These are phyloP conservation scores for Struthio camelus DNA, from an alignment of 2,113 vertebrate genomes.

Conservation along the genomic window DNA sequence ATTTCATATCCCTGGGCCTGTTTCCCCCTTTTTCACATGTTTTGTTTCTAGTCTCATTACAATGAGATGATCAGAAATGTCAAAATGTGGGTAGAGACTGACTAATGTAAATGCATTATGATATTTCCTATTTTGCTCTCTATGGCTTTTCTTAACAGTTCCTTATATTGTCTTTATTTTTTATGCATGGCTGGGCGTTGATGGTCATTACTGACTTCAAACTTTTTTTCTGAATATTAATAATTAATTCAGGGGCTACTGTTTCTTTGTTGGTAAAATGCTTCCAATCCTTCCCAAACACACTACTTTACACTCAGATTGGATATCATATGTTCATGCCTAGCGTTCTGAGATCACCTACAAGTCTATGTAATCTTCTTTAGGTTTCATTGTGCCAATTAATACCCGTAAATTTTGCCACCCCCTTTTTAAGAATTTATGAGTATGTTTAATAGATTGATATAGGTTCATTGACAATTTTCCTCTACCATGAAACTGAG, in stretches of 20 bases:
- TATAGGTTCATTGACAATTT: background rate
- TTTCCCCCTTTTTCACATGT: background rate
- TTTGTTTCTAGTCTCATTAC: background rate
- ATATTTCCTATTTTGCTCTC: background rate
- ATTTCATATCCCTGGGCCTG: background rate
- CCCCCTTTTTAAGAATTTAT: background rate
- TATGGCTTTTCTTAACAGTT: background rate
- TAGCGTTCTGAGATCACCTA: background rate
- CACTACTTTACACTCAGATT: background rate
- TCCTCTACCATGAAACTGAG: background rate
- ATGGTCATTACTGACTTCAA: background rate
- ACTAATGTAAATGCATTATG: background rate
- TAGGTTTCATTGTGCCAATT: background rate
- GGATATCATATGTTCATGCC: background rate
- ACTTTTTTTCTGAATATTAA: background rate
- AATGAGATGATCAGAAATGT: background rate
- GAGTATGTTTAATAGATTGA: background rate
- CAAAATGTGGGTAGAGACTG: background rate
- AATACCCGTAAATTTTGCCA: background rate
- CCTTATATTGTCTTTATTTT: background rate
- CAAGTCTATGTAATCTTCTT: background rate
- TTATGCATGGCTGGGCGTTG: background rate
- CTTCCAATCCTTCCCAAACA: background rate
- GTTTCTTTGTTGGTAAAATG: background rate
- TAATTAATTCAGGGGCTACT: background rate